These are phyloP conservation scores for Peucedramus taeniatus DNA, from an alignment of 2,113 vertebrate species.

Conservation along the genomic window DNA sequence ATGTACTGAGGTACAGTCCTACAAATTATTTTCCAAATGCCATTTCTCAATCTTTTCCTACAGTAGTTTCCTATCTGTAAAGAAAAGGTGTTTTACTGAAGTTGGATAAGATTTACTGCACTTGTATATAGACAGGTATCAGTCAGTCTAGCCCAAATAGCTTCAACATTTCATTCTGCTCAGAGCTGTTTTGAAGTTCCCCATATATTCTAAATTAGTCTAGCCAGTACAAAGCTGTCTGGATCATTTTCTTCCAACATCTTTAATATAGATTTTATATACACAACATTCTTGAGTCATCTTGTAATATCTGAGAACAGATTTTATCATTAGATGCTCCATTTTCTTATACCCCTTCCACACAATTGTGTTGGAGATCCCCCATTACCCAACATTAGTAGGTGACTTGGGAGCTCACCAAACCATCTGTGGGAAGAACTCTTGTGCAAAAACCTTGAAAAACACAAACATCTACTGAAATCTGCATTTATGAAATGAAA, in stretches of 20 bases:
- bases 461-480: not conserved
- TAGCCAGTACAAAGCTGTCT: not conserved
- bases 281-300: not conserved
- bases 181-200: not conserved
- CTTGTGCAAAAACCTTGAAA: not conserved
- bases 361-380: not conserved
- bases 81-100: not conserved
- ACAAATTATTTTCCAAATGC: not conserved
- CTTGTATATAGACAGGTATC: not conserved
- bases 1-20: not conserved
- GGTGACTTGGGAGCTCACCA: not conserved
- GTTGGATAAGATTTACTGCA: not conserved
- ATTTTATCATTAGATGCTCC: not conserved
- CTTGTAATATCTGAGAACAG: not conserved
- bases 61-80: not conserved
- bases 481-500: not conserved
- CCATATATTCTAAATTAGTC: not conserved
- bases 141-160: not conserved
- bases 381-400: not conserved
- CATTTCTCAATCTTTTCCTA: not conserved
- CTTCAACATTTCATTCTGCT: not conserved
- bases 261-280: not conserved
- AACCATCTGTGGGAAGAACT: not conserved
- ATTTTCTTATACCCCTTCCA: not conserved
- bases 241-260: not conserved